A percentile compares a stretch with the other conserved stretches of the same genome.
Conservation (phyloP, 2,113 vertebrate genomes). For the Hiodon alosoides region DNA sequence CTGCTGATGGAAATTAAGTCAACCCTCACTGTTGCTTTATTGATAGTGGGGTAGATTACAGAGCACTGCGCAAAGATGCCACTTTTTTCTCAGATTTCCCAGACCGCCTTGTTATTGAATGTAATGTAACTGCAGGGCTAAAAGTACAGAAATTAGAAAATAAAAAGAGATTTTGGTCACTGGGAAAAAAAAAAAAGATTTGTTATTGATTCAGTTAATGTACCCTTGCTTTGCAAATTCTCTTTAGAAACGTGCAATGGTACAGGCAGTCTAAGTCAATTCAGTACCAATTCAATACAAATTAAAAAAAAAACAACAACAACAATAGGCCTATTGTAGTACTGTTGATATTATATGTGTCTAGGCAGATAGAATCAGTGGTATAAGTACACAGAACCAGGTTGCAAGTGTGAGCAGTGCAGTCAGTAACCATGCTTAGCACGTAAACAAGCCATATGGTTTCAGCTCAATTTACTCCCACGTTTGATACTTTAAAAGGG, state of each 20-base stretch:
- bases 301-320: too few relatives aligned
- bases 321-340: too few relatives aligned
- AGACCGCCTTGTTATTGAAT: background rate
- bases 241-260: too few relatives aligned
- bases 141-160: background rate
- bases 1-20: background rate
- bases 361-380: too few relatives aligned
- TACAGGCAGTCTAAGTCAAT: too few relatives aligned
- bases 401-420: too few relatives aligned
- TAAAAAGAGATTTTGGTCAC: background rate
- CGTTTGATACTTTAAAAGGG: background rate
- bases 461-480: background rate
- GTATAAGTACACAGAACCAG: too few relatives aligned
- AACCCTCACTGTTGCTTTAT: background rate
- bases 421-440: background rate
- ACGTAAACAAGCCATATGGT: background rate
- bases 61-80: background rate
- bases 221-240: too few relatives aligned
- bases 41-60: slow-evolving; percentile 16
- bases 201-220: background rate
- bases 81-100: background rate
- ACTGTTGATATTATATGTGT: too few relatives aligned
- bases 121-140: background rate
- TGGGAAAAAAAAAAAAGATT: background rate
- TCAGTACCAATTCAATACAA: too few relatives aligned